These are phyloP conservation scores for Trypoxylon attenuatum DNA, from an alignment of 2,888 invertebrate species.

Conservation along the genomic window DNA sequence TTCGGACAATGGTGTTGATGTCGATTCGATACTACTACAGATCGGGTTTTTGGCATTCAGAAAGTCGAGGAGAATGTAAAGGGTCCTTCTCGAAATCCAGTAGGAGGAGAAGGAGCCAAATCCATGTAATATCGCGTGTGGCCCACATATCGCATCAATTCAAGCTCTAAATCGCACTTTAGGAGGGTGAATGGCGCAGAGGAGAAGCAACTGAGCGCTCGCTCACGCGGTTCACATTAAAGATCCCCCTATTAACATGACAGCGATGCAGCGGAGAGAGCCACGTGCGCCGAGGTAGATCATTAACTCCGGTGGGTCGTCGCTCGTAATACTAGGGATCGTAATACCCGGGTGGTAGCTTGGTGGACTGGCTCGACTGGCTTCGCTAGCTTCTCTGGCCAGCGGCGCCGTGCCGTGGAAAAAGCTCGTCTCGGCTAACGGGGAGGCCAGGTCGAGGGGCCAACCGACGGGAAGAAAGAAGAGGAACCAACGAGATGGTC, in stretches of 20 bases:
- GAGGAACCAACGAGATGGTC: conserved; percentile 29
- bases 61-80: neutral
- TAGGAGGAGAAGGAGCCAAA: conserved; percentile 14
- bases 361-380: neutral
- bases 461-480: conserved; percentile 8
- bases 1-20: too few relatives aligned
- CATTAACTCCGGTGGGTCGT: conserved; percentile 41
- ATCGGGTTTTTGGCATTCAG: neutral
- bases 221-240: conserved; percentile 31
- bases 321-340: conserved; percentile 32
- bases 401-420: conserved; percentile 3
- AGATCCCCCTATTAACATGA: conserved; percentile 27
- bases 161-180: conserved; percentile 44
- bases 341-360: conserved; percentile 19
- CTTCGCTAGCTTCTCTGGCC: neutral
- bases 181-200: conserved; percentile 35
- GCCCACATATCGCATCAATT: conserved; percentile 12
- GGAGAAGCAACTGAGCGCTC: too few relatives aligned
- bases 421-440: conserved; percentile 26
- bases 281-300: conserved; percentile 36
- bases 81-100: neutral
- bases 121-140: neutral
- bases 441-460: neutral
- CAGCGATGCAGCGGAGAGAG: conserved; percentile 24
- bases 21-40: too few relatives aligned